Conservation (phyloP, 1,140 invertebrate genomes). For the Philaenus spumarius region DNA sequence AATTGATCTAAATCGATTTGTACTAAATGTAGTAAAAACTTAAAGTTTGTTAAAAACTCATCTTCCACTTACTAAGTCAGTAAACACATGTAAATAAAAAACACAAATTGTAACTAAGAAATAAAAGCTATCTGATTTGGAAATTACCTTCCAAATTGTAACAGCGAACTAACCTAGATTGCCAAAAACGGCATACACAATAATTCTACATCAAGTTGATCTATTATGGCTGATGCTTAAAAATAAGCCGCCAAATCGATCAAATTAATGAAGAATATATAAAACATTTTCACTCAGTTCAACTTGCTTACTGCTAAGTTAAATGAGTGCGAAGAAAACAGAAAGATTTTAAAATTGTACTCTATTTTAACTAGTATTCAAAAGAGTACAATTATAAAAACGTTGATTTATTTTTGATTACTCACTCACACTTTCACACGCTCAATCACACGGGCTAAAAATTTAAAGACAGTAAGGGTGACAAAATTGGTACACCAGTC, state of each 20-base stretch:
- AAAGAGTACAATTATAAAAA: too few relatives aligned
- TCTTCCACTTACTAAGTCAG: conserved; percentile 18
- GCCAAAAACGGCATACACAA: conserved; percentile 28
- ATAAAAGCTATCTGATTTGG: conserved; percentile 26
- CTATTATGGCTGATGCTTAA: conserved; percentile 1
- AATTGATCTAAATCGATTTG: neutral
- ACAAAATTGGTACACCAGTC: conserved; percentile 98
- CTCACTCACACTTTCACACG: too few relatives aligned
- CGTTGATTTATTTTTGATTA: too few relatives aligned
- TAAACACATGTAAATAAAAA: conserved; percentile 23
- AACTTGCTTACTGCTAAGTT: conserved; percentile 20
- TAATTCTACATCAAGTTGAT: conserved; percentile 8
- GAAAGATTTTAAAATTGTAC: neutral
- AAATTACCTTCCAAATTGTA: conserved; percentile 43
- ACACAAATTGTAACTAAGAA: conserved; percentile 11
- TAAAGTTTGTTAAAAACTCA: neutral
- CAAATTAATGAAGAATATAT: neutral
- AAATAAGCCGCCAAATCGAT: conserved; percentile 7
- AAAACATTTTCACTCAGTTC: neutral
- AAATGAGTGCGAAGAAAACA: conserved; percentile 5
- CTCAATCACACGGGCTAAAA: neutral
- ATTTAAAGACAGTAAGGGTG: conserved; percentile 79
- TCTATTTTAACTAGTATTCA: too few relatives aligned
- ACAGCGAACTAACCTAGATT: conserved; percentile 15
- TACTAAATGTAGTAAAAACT: too few relatives aligned